Evolutionary conservation across 2,888 invertebrate species (phyloP), one percentile per base, ranked within the genome.

Genomic region (Cactoblastis cactorum): DNA sequence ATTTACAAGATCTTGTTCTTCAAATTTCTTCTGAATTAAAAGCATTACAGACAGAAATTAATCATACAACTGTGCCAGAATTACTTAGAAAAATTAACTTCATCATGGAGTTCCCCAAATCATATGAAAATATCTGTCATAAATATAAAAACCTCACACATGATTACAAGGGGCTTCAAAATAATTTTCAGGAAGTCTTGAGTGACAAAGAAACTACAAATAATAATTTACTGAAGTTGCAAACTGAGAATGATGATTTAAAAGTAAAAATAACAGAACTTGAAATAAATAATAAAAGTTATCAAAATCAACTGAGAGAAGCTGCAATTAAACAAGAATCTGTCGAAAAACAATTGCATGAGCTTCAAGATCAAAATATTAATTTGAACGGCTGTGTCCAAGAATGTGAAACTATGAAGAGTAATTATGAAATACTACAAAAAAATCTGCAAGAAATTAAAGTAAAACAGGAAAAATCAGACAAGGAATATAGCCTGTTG

Each of bases 1-100:
- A 71, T 51, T 56, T 88, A 15, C 72, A 71, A 59, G 57, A 70
- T 35, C 53, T 63, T 35, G 53, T 79, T 37, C 54, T 53, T 39
- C 52, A 59, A 17, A 59, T 71, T 33, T 69, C 69, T 35, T 61
- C 73, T 45, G 73, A 82, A 51, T 63, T 67, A n/a, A 72, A 70
- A 56, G 56, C 63, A 11, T 59, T 74, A 18, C 67, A 78, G 63
- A 59, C 70, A 53, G 61, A 65, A 51, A 51, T 48, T n/a, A 57
- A 52, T 37, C 53, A 55, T 38, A 51, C 58, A 24, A 49, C 64
- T 6, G 56, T 64, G 35, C 52, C 53, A 47, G 54, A 60, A 22
- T 58, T 59, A 3, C 50, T 51, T 39, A 18, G 50, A 32, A 67
- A 67, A 46, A 61, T 63, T 6, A 53, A 59, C 11, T 54, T 55